phyloP scores from a whole-genome alignment of 2,113 vertebrate species.

The Tupaia tana region DNA sequence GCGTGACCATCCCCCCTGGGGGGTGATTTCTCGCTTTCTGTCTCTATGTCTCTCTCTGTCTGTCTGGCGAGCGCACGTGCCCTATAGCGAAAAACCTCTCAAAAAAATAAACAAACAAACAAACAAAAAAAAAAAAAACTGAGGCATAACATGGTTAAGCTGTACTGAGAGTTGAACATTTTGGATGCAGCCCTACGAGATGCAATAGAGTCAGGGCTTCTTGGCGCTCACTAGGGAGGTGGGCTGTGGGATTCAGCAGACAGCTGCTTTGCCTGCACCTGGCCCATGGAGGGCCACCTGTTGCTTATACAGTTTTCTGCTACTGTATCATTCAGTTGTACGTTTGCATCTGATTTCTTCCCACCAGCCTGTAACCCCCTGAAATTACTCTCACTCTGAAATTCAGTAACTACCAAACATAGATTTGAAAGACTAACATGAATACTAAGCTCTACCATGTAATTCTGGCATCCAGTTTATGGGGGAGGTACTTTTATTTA shows the following conservation, averaged over 20 bases:
- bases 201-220: background rate
- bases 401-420: background rate
- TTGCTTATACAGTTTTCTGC: background rate
- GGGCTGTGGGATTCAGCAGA: too few relatives aligned
- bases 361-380: background rate
- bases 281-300: background rate
- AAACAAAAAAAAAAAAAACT: too few relatives aligned
- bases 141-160: background rate
- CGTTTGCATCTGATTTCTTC: background rate
- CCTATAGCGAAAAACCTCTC: too few relatives aligned
- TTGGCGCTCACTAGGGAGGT: background rate
- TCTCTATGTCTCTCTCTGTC: too few relatives aligned
- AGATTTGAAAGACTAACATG: background rate
- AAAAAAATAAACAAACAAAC: too few relatives aligned
- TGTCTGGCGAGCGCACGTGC: too few relatives aligned
- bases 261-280: background rate
- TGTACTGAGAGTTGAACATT: background rate
- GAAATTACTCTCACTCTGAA: background rate
- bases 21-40: too few relatives aligned
- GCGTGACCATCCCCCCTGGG: too few relatives aligned
- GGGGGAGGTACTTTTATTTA: background rate
- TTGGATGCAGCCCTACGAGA: background rate
- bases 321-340: background rate
- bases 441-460: background rate
- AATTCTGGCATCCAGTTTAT: background rate